phyloP scores from a whole-genome alignment of 2,888 invertebrate genomes.

The Caenorhabditis panamensis region DNA sequence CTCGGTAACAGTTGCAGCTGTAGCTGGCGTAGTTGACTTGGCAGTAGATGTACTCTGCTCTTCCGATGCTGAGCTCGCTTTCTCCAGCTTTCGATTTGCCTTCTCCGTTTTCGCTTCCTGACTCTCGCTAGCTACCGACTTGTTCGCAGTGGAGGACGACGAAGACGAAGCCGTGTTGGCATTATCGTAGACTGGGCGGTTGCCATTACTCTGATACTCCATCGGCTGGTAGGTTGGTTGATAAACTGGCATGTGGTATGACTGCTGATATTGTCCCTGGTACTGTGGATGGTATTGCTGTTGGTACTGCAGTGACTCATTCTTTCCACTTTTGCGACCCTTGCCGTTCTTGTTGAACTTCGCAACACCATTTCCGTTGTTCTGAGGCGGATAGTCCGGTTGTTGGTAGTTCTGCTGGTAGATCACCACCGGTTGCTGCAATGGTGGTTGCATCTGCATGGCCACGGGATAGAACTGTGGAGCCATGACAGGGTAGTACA shows the following conservation, averaged over 20 bases:
- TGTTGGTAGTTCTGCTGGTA: constrained; percentile 14
- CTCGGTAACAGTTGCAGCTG: too few relatives aligned
- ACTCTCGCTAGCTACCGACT: background rate
- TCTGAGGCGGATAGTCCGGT: background rate
- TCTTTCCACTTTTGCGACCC: too few relatives aligned
- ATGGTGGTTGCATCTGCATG: background rate
- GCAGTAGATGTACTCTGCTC: too few relatives aligned
- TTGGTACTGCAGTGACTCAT: background rate
- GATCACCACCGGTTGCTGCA: background rate
- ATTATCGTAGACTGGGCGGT: constrained; percentile 2
- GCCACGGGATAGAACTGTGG: background rate
- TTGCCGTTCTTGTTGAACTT: too few relatives aligned
- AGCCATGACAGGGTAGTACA: background rate
- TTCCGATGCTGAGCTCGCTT: too few relatives aligned
- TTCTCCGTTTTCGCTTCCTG: too few relatives aligned
- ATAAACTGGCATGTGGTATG: too few relatives aligned
- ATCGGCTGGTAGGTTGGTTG: background rate
- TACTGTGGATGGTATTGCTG: too few relatives aligned
- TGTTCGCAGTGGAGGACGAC: constrained; percentile 1
- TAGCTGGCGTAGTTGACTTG: too few relatives aligned
- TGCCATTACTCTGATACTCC: background rate
- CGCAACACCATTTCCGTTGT: background rate
- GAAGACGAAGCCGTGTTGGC: constrained; percentile 5
- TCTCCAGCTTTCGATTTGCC: too few relatives aligned
- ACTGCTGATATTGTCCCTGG: too few relatives aligned